Conservation (phyloP, 2,113 vertebrate genomes). For the Zingel zingel region DNA sequence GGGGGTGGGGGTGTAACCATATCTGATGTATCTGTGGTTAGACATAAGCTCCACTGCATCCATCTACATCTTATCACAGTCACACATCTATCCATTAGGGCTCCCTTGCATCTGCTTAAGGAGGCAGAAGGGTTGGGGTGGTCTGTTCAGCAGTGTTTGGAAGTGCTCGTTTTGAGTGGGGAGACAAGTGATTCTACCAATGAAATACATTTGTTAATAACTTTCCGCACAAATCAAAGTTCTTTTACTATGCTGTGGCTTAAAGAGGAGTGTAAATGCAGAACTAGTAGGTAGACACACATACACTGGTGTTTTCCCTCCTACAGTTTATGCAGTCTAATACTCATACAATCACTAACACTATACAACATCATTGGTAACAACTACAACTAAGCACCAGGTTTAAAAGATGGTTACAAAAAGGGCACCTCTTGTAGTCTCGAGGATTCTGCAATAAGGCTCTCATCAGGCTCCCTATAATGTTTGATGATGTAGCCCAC, state of each 20-base stretch:
- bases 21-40: conserved; percentile 56
- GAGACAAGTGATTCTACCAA: conserved; percentile 1
- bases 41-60: conserved; percentile 1
- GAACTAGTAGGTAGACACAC: neutral
- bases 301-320: neutral
- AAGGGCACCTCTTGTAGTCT: conserved; percentile 27
- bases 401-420: conserved; percentile 52
- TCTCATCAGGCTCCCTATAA: conserved; percentile 41
- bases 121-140: neutral
- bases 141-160: conserved; percentile 11
- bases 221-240: conserved; percentile 8
- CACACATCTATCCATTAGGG: conserved; percentile 68
- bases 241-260: neutral
- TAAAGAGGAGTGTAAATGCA: neutral
- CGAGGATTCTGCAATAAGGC: conserved; percentile 36
- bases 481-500: conserved; percentile 68
- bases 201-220: conserved; percentile 6
- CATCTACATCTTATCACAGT: conserved; percentile 55
- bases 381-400: conserved; percentile 31
- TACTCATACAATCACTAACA: neutral
- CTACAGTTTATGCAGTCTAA: neutral
- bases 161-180: neutral
- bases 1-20: neutral
- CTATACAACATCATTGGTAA: conserved; percentile 16
- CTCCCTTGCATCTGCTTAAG: conserved; percentile 8